Percentiles rank a stretch among this genome's conserved stretches.
These are phyloP conservation scores for Malurus leucopterus DNA, from an alignment of 2,797 vertebrate genomes.

Conservation along the genomic window DNA sequence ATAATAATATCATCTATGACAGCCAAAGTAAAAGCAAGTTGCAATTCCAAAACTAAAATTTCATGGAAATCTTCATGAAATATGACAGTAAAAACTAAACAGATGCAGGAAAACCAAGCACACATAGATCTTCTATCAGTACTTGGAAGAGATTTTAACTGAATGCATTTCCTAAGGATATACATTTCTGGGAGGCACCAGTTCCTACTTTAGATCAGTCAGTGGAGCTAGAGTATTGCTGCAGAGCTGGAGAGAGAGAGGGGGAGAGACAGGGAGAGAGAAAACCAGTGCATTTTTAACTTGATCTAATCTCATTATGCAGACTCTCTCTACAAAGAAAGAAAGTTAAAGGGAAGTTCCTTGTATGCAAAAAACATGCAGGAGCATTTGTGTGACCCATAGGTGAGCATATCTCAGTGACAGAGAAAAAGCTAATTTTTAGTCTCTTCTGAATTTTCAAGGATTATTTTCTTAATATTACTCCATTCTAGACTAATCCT, in stretches of 20 bases:
- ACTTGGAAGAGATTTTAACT: background rate
- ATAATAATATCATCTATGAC: background rate
- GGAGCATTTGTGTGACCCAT: background rate
- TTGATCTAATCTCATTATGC: slow-evolving; percentile 25
- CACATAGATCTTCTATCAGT: background rate
- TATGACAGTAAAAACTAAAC: background rate
- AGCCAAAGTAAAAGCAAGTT: background rate
- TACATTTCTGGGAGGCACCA: slow-evolving; percentile 33
- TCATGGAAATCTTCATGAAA: background rate
- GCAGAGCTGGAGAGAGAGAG: background rate
- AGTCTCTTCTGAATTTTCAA: background rate
- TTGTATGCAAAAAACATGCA: background rate
- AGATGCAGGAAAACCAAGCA: background rate
- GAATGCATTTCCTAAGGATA: slow-evolving; percentile 4
- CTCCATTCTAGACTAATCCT: slow-evolving; percentile 4
- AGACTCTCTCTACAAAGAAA: background rate
- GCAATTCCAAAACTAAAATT: background rate
- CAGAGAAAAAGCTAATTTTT: background rate
- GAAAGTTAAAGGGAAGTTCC: background rate
- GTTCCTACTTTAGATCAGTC: slow-evolving; percentile 63
- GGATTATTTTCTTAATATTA: background rate
- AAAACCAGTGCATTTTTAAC: background rate
- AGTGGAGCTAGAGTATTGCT: slow-evolving; percentile 62
- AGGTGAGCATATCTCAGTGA: background rate
- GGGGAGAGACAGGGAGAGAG: background rate